These are phyloP conservation scores for Aldabrachelys gigantea DNA, from an alignment of 2,113 vertebrate genomes.

Conservation along the genomic window DNA sequence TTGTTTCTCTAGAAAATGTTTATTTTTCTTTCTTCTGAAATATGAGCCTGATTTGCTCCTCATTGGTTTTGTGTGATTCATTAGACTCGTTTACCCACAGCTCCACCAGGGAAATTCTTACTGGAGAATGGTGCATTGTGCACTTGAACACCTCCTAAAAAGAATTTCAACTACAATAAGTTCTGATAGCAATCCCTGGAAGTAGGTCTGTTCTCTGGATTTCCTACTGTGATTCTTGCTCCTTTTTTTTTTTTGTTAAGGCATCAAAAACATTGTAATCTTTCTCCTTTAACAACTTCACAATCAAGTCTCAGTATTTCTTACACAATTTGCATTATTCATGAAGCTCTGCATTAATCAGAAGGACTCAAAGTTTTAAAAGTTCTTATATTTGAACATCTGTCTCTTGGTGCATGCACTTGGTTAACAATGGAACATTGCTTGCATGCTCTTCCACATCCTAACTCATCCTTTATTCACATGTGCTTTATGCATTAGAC, in stretches of 20 bases:
- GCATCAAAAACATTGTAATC: conserved; percentile 39
- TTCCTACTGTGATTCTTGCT: conserved; percentile 42
- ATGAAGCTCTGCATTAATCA: conserved; percentile 68
- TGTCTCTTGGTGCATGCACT: conserved; percentile 40
- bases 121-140: background rate
- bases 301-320: conserved; percentile 26
- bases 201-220: background rate
- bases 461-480: conserved; percentile 66
- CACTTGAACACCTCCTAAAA: background rate
- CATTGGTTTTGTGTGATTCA: background rate
- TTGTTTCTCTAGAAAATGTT: background rate
- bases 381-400: conserved; percentile 65
- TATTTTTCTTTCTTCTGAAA: background rate
- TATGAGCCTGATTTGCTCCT: background rate
- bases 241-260: background rate
- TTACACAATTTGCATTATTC: conserved; percentile 71
- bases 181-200: conserved; percentile 33
- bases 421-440: conserved; percentile 38
- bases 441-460: conserved; percentile 50
- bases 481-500: conserved; percentile 56
- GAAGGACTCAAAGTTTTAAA: conserved; percentile 68
- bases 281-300: conserved; percentile 41
- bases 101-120: background rate
- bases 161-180: conserved; percentile 13
- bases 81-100: background rate